Evolutionary conservation across 2,113 vertebrate species (phyloP), one percentile per base, ranked within the genome.

Genomic region (Cephalophus harveyi): DNA sequence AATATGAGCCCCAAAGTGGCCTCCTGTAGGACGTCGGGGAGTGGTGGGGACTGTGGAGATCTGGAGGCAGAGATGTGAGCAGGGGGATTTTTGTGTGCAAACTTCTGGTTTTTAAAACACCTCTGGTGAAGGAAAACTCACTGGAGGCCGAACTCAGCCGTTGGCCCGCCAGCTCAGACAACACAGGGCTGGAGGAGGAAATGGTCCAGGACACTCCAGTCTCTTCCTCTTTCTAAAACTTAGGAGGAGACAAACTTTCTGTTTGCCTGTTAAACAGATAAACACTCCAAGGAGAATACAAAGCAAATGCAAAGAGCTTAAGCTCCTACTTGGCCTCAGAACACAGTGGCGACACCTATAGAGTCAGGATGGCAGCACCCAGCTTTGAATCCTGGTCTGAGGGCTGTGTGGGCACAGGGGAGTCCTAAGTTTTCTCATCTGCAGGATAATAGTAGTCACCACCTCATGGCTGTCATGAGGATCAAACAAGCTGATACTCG

Each of bases 111-210:
- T 95, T 67, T 36, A 60, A 60, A 86, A 81, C 48, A n/a, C 62
- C n/a, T 87, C 9, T 7, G 33, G 25, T 2, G 8, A 82, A 74
- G 28, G 25, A 36, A 46, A 71, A 25, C 60, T 15, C 13, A 16
- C 43, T 4, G 1, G 62, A 28, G 30, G 8, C 30, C 43, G n/a
- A 52, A 28, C 11, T 59, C 7, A 3, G 19, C 0, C 5, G 1
- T 2, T 36, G 16, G 25, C 8, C 15, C 5, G 13, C 62, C 50
- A 79, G 14, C 78, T 71, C 12, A 14, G 6, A 64, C 13, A 1
- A 6, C 10, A 2, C 6, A 4, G n/a, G 23, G 17, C 0, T 0
- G 5, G 17, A 46, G 28, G 13, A 43, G 6, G 30, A 23, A 1
- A 4, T 2, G 8, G 13, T 57, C 55, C 36, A 43, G 83, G 28